Conservation (phyloP, 1,140 invertebrate genomes). For the Caenorhabditis latens region DNA sequence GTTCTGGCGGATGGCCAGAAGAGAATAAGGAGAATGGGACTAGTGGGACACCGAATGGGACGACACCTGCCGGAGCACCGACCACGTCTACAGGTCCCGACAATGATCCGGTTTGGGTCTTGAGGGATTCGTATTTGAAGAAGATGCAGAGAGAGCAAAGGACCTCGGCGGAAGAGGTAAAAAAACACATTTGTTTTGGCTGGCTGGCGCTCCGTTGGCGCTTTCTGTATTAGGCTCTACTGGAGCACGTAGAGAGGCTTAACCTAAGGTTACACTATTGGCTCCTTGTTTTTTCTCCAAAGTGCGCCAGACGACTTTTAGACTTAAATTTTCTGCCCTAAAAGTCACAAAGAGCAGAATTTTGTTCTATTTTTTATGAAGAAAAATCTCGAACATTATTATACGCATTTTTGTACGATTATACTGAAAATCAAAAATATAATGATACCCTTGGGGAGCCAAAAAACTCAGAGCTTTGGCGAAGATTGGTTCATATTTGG, state of each 20-base stretch:
- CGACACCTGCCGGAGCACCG: neutral
- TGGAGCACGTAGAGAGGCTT: too few species aligned
- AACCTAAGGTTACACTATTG: too few species aligned
- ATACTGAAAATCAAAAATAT: neutral
- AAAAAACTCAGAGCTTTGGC: neutral
- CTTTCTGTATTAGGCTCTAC: too few species aligned
- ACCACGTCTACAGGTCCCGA: slow-evolving; percentile 33
- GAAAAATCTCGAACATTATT: too few species aligned
- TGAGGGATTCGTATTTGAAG: slow-evolving; percentile 75
- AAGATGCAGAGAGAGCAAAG: slow-evolving; percentile 73
- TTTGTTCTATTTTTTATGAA: too few species aligned
- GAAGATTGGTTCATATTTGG: too few species aligned
- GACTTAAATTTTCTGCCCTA: too few species aligned
- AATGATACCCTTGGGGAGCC: neutral
- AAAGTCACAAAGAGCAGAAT: too few species aligned
- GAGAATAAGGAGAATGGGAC: slow-evolving; percentile 73
- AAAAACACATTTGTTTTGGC: too few species aligned
- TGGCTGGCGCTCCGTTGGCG: too few species aligned
- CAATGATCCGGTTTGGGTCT: slow-evolving; percentile 76
- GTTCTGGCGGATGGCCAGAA: slow-evolving; percentile 34
- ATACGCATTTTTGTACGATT: neutral
- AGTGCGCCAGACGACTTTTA: too few species aligned
- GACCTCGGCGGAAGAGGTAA: slow-evolving; percentile 58
- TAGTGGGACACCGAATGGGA: neutral
- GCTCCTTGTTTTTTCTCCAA: too few species aligned